A percentile compares a stretch with the other conserved stretches of the same genome.
Conservation (phyloP, 64 coral and sea anemone species). For the Dendrophyllia cribrosa region DNA sequence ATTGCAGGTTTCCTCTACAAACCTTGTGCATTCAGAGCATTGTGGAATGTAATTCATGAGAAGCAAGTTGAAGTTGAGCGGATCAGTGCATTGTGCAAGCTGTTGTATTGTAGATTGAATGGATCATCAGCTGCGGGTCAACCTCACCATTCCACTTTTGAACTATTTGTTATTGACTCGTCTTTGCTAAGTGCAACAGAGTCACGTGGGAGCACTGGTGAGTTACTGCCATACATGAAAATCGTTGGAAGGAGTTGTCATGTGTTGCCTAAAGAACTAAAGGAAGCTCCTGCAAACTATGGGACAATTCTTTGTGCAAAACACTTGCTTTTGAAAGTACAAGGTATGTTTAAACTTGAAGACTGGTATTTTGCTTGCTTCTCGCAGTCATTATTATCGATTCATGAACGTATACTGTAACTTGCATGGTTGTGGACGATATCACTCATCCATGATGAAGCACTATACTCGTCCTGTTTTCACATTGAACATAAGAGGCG, state of each 20-base stretch:
- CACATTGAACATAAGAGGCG: too few relatives aligned
- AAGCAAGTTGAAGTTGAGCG: neutral
- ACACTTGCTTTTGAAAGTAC: slow-evolving; percentile 20
- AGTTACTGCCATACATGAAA: neutral
- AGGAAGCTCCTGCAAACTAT: neutral
- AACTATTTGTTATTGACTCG: slow-evolving; percentile 26
- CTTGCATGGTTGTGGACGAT: too few relatives aligned
- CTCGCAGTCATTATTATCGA: too few relatives aligned
- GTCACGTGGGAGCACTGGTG: neutral
- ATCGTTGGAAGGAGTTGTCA: slow-evolving; percentile 3
- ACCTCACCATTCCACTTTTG: neutral
- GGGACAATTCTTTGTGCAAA: neutral
- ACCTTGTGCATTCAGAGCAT: neutral
- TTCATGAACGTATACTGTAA: too few relatives aligned
- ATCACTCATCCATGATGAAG: too few relatives aligned
- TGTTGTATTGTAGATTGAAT: slow-evolving; percentile 7
- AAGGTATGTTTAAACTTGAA: neutral
- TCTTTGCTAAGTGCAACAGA: neutral
- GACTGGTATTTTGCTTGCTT: neutral
- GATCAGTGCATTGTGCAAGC: slow-evolving; percentile 4
- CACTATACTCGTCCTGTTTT: too few relatives aligned
- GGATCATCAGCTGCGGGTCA: neutral
- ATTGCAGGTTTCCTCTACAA: neutral
- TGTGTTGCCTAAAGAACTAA: slow-evolving; percentile 5
- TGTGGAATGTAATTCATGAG: neutral